Evolutionary conservation across 1,140 invertebrate species (phyloP).

Genomic region (Heterodera carotae): DNA sequence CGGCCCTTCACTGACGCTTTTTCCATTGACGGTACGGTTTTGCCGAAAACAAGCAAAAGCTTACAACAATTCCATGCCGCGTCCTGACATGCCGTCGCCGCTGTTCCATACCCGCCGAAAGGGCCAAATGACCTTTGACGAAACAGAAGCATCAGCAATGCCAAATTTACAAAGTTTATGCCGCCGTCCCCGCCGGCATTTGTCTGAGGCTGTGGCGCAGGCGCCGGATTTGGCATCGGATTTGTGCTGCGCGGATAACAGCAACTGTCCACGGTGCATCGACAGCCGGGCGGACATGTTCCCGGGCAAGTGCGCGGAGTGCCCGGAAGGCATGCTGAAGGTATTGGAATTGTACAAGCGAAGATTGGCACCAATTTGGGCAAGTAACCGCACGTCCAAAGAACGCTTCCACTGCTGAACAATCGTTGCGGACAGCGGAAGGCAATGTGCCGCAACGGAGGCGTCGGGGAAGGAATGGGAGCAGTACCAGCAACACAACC

Average conservation of each 20-base stretch:
- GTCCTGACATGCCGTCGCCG: neutral
- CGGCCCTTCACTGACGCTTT: no score
- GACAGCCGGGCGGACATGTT: conserved; percentile 10
- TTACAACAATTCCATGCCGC: conserved; percentile 13
- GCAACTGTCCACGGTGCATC: conserved; percentile 8
- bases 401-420: conserved; percentile 7
- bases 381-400: neutral
- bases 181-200: neutral
- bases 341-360: neutral
- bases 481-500: neutral
- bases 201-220: conserved; percentile 9
- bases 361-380: no score
- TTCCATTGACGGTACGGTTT: no score
- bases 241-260: neutral
- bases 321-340: neutral
- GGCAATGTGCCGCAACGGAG: neutral
- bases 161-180: neutral
- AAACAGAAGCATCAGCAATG: conserved; percentile 1
- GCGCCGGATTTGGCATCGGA: neutral
- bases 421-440: conserved; percentile 9
- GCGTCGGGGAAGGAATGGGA: neutral
- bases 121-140: neutral
- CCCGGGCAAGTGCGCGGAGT: neutral
- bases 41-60: neutral
- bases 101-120: neutral